phyloP scores from a whole-genome alignment of 2,797 vertebrate species.

The Novumbra hubbsi region DNA sequence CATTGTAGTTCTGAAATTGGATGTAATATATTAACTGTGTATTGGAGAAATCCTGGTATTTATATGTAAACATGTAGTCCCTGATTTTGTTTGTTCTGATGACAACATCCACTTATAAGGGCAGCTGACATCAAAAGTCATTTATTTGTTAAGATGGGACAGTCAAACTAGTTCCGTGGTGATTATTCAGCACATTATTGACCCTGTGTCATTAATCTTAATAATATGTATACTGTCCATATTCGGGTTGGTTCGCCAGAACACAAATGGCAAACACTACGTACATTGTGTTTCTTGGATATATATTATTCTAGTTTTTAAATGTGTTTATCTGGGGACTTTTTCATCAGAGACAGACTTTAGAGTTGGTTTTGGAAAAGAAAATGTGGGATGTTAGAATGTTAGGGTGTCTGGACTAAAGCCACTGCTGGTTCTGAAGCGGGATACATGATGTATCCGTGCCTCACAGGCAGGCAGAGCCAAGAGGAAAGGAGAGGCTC shows the following conservation, averaged over 20 bases:
- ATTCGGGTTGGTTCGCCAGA: slow-evolving; percentile 19
- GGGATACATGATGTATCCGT: slow-evolving; percentile 39
- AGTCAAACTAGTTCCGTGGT: background rate
- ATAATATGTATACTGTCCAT: slow-evolving; percentile 16
- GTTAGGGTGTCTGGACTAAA: slow-evolving; percentile 25
- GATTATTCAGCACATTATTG: slow-evolving; percentile 1
- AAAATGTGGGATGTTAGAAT: slow-evolving; percentile 7
- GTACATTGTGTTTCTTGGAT: slow-evolving; percentile 27
- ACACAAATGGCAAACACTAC: slow-evolving; percentile 22
- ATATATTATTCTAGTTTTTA: slow-evolving; percentile 25
- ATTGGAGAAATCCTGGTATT: background rate
- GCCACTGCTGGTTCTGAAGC: slow-evolving; percentile 22
- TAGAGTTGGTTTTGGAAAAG: slow-evolving; percentile 31
- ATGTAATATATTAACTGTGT: background rate
- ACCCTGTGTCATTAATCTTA: slow-evolving; percentile 6
- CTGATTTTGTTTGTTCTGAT: background rate
- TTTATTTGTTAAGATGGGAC: background rate
- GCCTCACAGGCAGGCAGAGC: slow-evolving; percentile 33
- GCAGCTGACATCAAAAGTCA: background rate
- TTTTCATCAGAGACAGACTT: slow-evolving; percentile 20
- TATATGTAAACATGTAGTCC: background rate
- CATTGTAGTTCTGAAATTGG: background rate
- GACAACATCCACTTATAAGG: background rate
- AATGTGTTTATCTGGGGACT: slow-evolving; percentile 24
- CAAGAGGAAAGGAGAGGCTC: slow-evolving; percentile 66